Evolutionary conservation across 2,888 invertebrate species (phyloP).

Genomic region (Cyrtodaria siliqua): DNA sequence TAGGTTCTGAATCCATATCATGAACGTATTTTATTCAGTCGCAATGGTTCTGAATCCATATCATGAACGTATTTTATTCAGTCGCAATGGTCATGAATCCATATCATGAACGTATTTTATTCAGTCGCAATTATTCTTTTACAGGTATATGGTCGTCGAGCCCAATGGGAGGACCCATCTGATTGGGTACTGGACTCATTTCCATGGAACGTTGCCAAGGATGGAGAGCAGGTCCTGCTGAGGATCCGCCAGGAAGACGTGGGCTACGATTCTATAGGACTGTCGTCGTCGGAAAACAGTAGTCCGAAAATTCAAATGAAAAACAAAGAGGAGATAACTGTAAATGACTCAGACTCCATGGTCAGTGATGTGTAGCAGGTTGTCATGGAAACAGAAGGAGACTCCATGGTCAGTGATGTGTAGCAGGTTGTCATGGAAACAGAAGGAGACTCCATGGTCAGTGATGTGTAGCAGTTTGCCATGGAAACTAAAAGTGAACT

Average conservation of each 20-base stretch:
- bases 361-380: conserved; percentile 86
- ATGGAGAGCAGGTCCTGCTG: conserved; percentile 84
- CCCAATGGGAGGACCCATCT: conserved; percentile 97
- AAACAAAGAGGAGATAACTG: conserved; percentile 59
- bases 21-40: too few species aligned
- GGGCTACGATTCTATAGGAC: conserved; percentile 90
- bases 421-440: conserved; percentile 8
- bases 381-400: too few species aligned
- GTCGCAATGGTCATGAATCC: too few species aligned
- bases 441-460: too few species aligned
- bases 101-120: too few species aligned
- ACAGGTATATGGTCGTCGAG: conserved; percentile 88
- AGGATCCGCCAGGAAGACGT: conserved; percentile 96
- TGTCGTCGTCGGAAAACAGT: conserved; percentile 63
- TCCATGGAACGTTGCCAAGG: conserved; percentile 91
- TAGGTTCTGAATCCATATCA: too few species aligned
- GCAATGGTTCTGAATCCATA: too few species aligned
- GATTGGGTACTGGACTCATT: conserved; percentile 96
- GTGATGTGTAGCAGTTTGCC: too few species aligned
- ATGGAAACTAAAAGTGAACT: too few species aligned
- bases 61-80: too few species aligned
- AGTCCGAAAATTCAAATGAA: conserved; percentile 64
- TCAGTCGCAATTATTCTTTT: too few species aligned
- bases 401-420: conserved; percentile 89
- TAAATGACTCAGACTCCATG: conserved; percentile 90